These are phyloP conservation scores for Drosophila micromelanica DNA, from an alignment of 1,140 invertebrate species.

Conservation along the genomic window DNA sequence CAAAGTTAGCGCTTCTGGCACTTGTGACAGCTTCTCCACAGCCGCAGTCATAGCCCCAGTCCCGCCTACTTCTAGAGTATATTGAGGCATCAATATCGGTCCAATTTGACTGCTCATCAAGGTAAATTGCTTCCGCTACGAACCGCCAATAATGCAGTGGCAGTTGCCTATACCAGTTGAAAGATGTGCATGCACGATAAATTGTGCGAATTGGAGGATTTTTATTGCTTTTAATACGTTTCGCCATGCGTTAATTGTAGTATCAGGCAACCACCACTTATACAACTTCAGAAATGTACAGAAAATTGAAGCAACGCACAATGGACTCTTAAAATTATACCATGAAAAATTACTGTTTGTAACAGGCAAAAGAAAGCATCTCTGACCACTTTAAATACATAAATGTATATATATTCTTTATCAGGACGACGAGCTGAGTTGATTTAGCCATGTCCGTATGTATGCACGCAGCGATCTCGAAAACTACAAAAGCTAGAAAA, in stretches of 20 bases:
- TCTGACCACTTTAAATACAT: no score
- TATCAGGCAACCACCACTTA: conserved; percentile 3
- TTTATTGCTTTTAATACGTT: conserved; percentile 7
- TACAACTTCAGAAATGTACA: not conserved
- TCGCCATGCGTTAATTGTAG: conserved; percentile 24
- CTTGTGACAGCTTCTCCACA: conserved; percentile 20
- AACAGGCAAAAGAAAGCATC: no score
- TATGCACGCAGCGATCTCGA: no score
- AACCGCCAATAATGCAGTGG: not conserved
- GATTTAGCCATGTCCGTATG: no score
- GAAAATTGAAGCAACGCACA: not conserved
- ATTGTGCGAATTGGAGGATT: conserved; percentile 4
- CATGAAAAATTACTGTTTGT: no score
- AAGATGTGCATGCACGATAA: conserved; percentile 16
- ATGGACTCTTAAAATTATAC: no score
- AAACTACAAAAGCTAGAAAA: no score
- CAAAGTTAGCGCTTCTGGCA: conserved; percentile 23
- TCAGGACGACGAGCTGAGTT: no score
- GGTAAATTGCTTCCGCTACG: conserved; percentile 26
- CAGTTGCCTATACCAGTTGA: conserved; percentile 8
- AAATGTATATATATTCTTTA: no score
- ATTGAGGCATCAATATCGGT: conserved; percentile 43
- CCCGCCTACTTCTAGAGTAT: not conserved
- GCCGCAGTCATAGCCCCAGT: not conserved
- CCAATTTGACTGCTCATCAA: conserved; percentile 32